Conservation (phyloP, 2,113 vertebrate genomes). For the Chitala chitala region DNA sequence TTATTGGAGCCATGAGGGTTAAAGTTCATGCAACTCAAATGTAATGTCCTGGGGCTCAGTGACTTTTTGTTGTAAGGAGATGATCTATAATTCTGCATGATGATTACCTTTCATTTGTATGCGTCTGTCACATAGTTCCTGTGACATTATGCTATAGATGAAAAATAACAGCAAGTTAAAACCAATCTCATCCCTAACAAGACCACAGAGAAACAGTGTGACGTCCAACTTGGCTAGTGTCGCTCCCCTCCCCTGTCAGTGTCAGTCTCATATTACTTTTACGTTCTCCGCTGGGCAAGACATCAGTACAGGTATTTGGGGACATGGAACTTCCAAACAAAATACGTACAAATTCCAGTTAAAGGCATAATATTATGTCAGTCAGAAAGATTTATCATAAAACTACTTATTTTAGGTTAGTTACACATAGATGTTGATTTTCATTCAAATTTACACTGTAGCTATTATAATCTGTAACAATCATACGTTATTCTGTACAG, state of each 20-base stretch:
- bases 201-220: not conserved
- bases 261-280: not conserved
- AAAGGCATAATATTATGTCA: no score
- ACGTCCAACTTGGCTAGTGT: not conserved
- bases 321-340: no score
- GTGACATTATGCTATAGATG: not conserved
- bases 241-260: not conserved
- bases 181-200: not conserved
- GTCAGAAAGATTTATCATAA: no score
- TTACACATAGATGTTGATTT: no score
- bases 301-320: no score
- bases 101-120: slow-evolving; percentile 4
- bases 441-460: no score
- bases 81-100: not conserved
- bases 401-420: no score
- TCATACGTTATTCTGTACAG: no score
- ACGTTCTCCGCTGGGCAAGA: not conserved
- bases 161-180: not conserved
- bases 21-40: not conserved
- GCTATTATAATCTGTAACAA: no score
- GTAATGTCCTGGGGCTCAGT: not conserved
- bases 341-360: no score
- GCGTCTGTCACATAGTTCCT: not conserved
- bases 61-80: no score
- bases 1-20: not conserved